A percentile compares a stretch with the other conserved stretches of the same genome.
Conservation (phyloP, 2,113 vertebrate genomes). For the Peromyscus polionotus region DNA sequence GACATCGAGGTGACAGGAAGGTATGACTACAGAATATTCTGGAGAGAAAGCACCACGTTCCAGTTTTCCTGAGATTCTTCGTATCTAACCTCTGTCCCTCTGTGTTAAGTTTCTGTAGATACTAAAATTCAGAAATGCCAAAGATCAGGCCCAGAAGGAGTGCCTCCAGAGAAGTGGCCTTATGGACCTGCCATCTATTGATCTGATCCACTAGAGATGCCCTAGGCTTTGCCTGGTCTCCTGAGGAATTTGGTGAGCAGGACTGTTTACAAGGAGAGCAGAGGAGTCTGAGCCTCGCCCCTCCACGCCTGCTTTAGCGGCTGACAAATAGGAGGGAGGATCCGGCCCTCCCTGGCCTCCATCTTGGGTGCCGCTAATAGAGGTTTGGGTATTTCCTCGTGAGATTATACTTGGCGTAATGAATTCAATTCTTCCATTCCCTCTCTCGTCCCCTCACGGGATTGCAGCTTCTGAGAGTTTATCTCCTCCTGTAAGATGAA, state of each 20-base stretch:
- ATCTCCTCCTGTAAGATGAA: conserved; percentile 83
- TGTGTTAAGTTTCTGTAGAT: not conserved
- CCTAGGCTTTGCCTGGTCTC: not conserved
- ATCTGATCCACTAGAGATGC: not conserved
- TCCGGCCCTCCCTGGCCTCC: conserved; percentile 6
- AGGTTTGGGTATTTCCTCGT: conserved; percentile 83
- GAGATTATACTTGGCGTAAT: conserved; percentile 86
- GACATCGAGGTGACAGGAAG: not conserved
- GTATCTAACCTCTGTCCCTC: not conserved
- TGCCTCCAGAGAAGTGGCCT: not conserved
- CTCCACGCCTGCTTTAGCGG: conserved; percentile 82
- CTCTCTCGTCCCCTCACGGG: conserved; percentile 29
- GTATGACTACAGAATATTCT: not conserved
- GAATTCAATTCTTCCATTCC: conserved; percentile 75
- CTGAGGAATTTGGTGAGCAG: not conserved
- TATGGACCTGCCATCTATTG: not conserved
- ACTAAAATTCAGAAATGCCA: not conserved
- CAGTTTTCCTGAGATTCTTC: not conserved
- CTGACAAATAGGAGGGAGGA: conserved; percentile 82
- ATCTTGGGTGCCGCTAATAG: conserved; percentile 80
- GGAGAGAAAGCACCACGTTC: not conserved
- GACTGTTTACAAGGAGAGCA: not conserved
- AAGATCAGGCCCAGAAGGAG: not conserved
- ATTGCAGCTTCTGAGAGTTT: conserved; percentile 53
- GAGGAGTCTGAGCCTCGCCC: not conserved